Base-by-base conservation (phyloP, 2,797 vertebrate genomes). In the Molossus molossus region DNA sequence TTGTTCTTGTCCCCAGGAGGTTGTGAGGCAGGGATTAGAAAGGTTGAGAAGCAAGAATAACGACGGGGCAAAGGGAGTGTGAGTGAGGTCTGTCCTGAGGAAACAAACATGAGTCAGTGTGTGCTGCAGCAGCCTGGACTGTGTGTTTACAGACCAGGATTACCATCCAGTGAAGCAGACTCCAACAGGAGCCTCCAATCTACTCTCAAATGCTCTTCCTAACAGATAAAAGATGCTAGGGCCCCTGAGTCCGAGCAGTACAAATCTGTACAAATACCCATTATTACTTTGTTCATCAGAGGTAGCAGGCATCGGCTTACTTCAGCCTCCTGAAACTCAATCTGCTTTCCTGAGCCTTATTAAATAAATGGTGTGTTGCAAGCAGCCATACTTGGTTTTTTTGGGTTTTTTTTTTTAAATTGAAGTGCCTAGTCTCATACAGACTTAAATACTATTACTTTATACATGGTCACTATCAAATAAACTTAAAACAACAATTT, bases 361-460 rank as follows among this genome's bases (percentile, higher is more conserved):
- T 65, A 92, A 90, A 67, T 69, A 73, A 87, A 79, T 37, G 45
- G 20, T 33, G 12, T 73, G 60, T 53, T 33, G n/a, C 40, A 69
- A 75, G 82, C 50, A 69, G 33, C 50, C 23, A 82, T 57, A 53
- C 17, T 17, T 89, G n/a, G n/a, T n/a, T n/a, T n/a, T n/a, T n/a
- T n/a, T n/a, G n/a, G n/a, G n/a, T n/a, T n/a, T n/a, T n/a, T n/a
- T n/a, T n/a, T n/a, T n/a, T n/a, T n/a, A n/a, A n/a, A n/a, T 1
- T 37, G 29, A 50, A 73, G 20, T 27, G 14, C 29, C 18, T 21
- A 33, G 15, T 93, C 75, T 91, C 62, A 79, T 33, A 29, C 18
- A 73, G 27, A 80, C 14, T 64, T 58, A 92, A 85, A 75, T 58
- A 60, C 37, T 60, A 60, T 48, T 94, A n/a, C 57, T 88, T 85